Conservation (phyloP, 2,113 vertebrate species). For the Apus apus region DNA sequence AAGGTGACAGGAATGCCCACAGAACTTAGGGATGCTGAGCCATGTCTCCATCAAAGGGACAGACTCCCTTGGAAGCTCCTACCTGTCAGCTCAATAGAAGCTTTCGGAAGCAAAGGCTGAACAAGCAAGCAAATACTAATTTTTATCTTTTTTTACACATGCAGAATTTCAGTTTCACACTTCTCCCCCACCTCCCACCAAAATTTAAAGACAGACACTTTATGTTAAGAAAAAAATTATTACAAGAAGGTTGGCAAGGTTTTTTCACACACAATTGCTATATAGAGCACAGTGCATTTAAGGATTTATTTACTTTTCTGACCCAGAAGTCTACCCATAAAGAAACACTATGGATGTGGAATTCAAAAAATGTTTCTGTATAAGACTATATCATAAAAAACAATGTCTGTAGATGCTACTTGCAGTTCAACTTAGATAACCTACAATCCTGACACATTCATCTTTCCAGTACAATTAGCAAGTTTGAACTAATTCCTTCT, state of each 20-base stretch:
- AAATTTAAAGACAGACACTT: neutral
- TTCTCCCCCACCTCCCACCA: neutral
- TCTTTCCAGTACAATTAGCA: neutral
- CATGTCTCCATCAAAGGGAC: rapidly evolving
- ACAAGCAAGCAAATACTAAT: neutral
- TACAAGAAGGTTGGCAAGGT: no score
- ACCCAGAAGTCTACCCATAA: neutral
- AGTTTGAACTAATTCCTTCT: neutral
- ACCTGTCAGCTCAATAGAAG: neutral
- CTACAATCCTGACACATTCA: neutral
- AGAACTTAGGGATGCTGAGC: rapidly evolving
- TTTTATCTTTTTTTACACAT: neutral
- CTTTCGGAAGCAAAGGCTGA: neutral
- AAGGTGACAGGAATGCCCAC: neutral
- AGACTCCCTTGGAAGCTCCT: neutral
- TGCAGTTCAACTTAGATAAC: neutral
- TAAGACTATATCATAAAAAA: neutral
- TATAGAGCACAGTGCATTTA: no score
- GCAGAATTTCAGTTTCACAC: neutral
- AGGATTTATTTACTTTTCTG: no score
- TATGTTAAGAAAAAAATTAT: no score
- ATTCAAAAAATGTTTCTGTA: neutral
- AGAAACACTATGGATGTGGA: neutral
- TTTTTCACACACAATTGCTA: no score
- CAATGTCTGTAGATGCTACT: neutral